Conservation (phyloP, 2,113 vertebrate genomes). For the Okapia johnstoni region DNA sequence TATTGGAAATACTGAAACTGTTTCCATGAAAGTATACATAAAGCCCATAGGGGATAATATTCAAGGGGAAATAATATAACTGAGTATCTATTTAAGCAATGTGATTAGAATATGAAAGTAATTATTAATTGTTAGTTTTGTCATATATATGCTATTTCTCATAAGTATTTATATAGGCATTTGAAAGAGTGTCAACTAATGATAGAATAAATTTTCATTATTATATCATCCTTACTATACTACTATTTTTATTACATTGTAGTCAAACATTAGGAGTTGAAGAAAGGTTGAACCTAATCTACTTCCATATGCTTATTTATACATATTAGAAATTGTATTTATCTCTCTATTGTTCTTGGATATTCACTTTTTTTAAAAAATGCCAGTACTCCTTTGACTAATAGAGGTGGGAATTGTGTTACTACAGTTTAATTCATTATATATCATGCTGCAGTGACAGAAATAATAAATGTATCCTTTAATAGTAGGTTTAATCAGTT, state of each 20-base stretch:
- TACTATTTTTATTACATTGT: background rate
- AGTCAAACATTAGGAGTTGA: background rate
- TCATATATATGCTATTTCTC: background rate
- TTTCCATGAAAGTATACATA: background rate
- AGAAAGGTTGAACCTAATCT: background rate
- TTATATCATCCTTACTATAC: background rate
- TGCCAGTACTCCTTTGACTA: constrained; percentile 43
- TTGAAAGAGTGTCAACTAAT: background rate
- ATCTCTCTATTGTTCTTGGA: background rate
- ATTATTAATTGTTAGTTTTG: background rate
- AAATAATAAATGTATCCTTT: constrained; percentile 77
- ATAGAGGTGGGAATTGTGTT: constrained; percentile 27
- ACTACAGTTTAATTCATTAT: constrained; percentile 59
- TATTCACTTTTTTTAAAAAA: background rate
- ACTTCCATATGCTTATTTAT: background rate
- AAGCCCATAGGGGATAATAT: background rate
- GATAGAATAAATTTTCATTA: background rate
- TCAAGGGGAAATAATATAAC: background rate
- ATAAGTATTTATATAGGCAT: background rate
- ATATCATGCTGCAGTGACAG: constrained; percentile 63
- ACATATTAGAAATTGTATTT: constrained; percentile 17
- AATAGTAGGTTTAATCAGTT: constrained; percentile 73
- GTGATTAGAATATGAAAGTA: background rate
- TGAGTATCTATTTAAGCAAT: background rate
- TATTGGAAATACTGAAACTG: background rate